These are phyloP conservation scores for Nowickia ferox DNA, from an alignment of 2,888 invertebrate species.

Conservation along the genomic window DNA sequence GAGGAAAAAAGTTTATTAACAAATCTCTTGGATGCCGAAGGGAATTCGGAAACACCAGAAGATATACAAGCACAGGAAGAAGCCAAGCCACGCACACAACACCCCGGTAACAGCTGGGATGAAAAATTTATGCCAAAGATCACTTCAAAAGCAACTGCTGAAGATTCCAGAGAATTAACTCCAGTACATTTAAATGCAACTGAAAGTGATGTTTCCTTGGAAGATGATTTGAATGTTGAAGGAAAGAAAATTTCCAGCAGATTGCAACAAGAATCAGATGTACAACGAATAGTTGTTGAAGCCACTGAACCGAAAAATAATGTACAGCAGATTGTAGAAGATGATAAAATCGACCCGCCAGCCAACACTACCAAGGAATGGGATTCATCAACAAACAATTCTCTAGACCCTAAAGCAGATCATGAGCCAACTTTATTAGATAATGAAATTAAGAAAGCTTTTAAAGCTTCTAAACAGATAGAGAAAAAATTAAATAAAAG, in stretches of 20 bases:
- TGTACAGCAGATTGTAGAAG: slow-evolving; percentile 6
- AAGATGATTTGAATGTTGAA: neutral
- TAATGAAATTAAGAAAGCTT: neutral
- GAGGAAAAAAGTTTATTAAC: neutral
- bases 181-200: neutral
- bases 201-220: neutral
- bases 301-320: neutral
- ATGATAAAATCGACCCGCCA: neutral
- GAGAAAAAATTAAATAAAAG: neutral
- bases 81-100: neutral
- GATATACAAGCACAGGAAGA: neutral
- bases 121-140: too few relatives aligned
- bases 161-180: neutral
- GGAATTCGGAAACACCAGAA: neutral
- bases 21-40: neutral
- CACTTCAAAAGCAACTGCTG: neutral
- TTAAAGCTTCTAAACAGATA: neutral
- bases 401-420: neutral
- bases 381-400: neutral
- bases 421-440: neutral
- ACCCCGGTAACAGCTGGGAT: neutral
- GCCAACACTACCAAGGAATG: neutral
- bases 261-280: neutral
- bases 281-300: neutral
- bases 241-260: neutral